Conservation (phyloP, 2,888 invertebrate genomes). For the Thysanoteuthis rhombus region DNA sequence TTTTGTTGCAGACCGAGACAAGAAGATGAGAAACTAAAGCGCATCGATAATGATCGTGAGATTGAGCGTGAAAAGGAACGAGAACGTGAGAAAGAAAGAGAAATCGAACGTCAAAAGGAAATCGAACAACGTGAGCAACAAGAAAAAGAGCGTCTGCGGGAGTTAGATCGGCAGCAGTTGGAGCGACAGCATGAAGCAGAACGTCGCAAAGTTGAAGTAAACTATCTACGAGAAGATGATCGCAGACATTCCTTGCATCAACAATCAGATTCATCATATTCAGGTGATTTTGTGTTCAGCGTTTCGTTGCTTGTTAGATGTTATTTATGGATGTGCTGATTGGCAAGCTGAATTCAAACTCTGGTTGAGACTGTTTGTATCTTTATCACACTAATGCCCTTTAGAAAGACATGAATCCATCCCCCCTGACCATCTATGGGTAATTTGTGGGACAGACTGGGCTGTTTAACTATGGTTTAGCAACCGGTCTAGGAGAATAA, state of each 20-base stretch:
- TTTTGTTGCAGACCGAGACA: slow-evolving; percentile 47
- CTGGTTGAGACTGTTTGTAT: too few species aligned
- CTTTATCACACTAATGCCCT: too few species aligned
- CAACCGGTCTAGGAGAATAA: too few species aligned
- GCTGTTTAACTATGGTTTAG: too few species aligned
- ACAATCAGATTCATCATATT: slow-evolving; percentile 27
- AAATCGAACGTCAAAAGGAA: slow-evolving; percentile 71
- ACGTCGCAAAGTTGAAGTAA: slow-evolving; percentile 34
- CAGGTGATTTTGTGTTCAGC: background rate
- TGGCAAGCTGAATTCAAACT: too few species aligned
- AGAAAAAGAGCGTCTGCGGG: slow-evolving; percentile 52
- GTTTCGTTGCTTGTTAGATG: background rate
- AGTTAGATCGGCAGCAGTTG: slow-evolving; percentile 66
- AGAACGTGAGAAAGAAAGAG: slow-evolving; percentile 41
- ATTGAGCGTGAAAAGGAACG: slow-evolving; percentile 58
- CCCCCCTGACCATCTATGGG: too few species aligned
- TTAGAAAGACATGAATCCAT: too few species aligned
- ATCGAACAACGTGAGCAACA: slow-evolving; percentile 73
- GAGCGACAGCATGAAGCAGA: slow-evolving; percentile 65
- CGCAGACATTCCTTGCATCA: slow-evolving; percentile 34
- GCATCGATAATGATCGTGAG: slow-evolving; percentile 68
- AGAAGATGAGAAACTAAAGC: slow-evolving; percentile 51
- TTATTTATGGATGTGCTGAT: too few species aligned
- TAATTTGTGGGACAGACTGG: too few species aligned
- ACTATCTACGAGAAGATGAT: slow-evolving; percentile 32